Evolutionary conservation across 2,113 vertebrate species (phyloP), one percentile per base, ranked within the genome.

Genomic region (Eulemur rufifrons): DNA sequence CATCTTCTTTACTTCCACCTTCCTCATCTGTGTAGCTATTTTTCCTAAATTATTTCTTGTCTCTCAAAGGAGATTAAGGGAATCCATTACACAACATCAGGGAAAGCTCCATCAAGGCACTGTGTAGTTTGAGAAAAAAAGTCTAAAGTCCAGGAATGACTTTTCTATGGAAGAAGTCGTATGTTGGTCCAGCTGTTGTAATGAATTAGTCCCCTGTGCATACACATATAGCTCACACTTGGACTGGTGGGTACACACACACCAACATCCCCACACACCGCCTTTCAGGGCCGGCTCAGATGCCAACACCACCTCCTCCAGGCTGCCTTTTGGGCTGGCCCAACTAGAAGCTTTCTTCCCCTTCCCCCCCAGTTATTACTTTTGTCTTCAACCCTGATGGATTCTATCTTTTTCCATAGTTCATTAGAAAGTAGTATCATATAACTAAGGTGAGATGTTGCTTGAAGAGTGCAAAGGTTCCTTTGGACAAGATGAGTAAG

Each of bases 351-450:
- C 8, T 39, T 4, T 29, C 45, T 21, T 21, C 47, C 32, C 7
- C 50, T 0, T 20, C 54, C 10, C 4, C 25, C 8, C 27, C 18
- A 23, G 8, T 21, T 25, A 47, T 69, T 37, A 1, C 8, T 1
- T 83, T 80, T 59, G 56, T 59, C 29, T 76, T 52, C 23, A 68
- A 21, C 34, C 47, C 20, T 2, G 14, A 32, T 32, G 1, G 15
- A 1, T 61, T 85, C 50, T 37, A 34, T 17, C 6, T 45, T 13
- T 13, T 32, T 37, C 6, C 1, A 1, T 32, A 66, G 12, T 39
- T 73, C 6, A 11, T 25, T 73, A 73, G 71, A 84, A 80, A 63
- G 10, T 1, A 34, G 4, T 64, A 4, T 9, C 10, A 8, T 20
- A 6, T 56, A 37, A 29, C 14, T 21, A 14, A 76, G 64, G 64